Conservation (phyloP, 1,140 invertebrate species). For the Cardiocondyla obscurior region DNA sequence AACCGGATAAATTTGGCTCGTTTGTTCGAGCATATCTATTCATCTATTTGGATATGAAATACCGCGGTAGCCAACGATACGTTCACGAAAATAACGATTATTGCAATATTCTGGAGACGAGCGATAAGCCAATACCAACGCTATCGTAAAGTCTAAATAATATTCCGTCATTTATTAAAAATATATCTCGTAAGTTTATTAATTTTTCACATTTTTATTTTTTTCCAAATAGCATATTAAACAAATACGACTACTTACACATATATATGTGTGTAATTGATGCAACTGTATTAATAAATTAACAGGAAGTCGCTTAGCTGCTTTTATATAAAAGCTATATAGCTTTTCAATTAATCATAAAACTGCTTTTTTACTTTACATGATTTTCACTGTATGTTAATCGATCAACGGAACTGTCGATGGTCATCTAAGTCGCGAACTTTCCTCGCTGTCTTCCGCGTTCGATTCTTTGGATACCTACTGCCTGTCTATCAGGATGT, state of each 20-base stretch:
- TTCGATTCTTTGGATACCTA: slow-evolving; percentile 50
- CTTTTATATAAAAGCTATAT: background rate
- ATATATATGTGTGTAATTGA: background rate
- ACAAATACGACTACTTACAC: background rate
- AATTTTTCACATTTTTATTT: slow-evolving; percentile 2
- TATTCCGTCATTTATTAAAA: background rate
- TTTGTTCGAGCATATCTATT: slow-evolving; percentile 28
- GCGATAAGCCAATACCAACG: background rate
- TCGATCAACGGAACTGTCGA: slow-evolving; percentile 39
- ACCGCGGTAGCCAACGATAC: slow-evolving; percentile 1
- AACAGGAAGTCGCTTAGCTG: background rate
- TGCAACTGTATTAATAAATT: slow-evolving; percentile 18
- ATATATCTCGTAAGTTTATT: background rate
- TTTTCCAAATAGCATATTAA: background rate
- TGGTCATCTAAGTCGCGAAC: slow-evolving; percentile 54
- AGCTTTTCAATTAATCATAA: background rate
- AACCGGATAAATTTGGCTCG: slow-evolving; percentile 34
- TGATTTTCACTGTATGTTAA: slow-evolving; percentile 46
- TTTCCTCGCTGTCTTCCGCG: slow-evolving; percentile 41
- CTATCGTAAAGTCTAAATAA: slow-evolving; percentile 1
- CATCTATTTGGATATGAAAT: slow-evolving; percentile 56
- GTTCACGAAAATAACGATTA: slow-evolving; percentile 24
- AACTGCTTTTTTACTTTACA: background rate
- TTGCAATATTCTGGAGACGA: slow-evolving; percentile 2
- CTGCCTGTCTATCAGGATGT: slow-evolving; percentile 62